These are phyloP conservation scores for Pygocentrus nattereri DNA, from an alignment of 2,797 vertebrate species.

Conservation along the genomic window DNA sequence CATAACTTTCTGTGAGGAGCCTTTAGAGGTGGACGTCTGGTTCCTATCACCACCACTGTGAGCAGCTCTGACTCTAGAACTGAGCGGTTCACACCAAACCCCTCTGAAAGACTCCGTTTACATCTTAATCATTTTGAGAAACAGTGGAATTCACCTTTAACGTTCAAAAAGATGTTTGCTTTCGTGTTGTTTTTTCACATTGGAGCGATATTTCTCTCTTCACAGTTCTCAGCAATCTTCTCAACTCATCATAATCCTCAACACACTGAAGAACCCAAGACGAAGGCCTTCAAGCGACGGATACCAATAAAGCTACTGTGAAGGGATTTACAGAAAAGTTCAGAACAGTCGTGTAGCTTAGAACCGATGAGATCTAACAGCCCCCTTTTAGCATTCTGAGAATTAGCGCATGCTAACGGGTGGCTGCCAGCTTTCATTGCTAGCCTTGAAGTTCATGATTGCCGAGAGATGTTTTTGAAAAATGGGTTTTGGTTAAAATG, in stretches of 20 bases:
- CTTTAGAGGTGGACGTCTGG: no score
- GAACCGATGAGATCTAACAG: not conserved
- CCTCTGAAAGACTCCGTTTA: no score
- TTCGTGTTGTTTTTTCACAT: not conserved
- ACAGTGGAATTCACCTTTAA: no score
- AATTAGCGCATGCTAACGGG: not conserved
- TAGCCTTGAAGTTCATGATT: not conserved
- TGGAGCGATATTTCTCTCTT: constrained; percentile 9
- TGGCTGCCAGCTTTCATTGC: not conserved
- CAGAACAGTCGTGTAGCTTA: no score
- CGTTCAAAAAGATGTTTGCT: no score
- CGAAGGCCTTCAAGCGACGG: not conserved
- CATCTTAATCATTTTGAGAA: no score
- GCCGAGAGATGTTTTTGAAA: not conserved
- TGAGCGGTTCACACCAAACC: no score
- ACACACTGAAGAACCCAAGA: not conserved
- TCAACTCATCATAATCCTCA: constrained; percentile 67
- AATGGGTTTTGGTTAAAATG: not conserved
- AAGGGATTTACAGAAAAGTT: not conserved
- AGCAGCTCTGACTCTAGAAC: no score
- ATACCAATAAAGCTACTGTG: constrained; percentile 13
- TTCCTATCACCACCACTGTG: no score
- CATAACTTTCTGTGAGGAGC: no score
- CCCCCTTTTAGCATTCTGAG: not conserved
- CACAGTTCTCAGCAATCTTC: constrained; percentile 75